Evolutionary conservation across 2,113 vertebrate species (phyloP).

Genomic region (Paratilapia polleni): DNA sequence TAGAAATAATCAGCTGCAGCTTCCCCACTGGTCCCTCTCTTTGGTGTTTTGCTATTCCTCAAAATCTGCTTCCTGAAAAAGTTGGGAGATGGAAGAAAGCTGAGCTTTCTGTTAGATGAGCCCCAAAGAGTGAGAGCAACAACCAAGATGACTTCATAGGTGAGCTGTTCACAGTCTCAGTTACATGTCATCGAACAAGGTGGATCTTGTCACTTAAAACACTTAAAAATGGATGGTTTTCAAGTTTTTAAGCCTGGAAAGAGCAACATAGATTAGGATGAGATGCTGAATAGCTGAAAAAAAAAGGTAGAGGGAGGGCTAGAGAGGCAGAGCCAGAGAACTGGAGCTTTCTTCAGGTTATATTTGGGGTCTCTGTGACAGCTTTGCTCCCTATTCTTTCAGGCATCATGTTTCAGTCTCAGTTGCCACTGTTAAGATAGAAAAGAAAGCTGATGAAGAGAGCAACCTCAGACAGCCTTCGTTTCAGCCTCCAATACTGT

Average conservation of each 20-base stretch:
- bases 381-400: conserved; percentile 48
- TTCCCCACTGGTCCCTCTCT: background rate
- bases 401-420: conserved; percentile 44
- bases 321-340: background rate
- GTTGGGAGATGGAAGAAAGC: conserved; percentile 17
- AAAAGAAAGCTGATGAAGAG: conserved; percentile 44
- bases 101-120: conserved; percentile 5
- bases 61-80: conserved; percentile 20
- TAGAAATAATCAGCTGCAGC: conserved; percentile 23
- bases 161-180: conserved; percentile 27
- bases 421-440: conserved; percentile 32
- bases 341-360: conserved; percentile 49
- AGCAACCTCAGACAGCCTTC: conserved; percentile 35
- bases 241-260: conserved; percentile 34
- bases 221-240: conserved; percentile 22
- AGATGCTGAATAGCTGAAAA: background rate
- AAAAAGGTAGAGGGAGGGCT: background rate
- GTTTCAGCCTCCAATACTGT: conserved; percentile 1
- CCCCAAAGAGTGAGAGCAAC: conserved; percentile 1
- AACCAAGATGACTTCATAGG: conserved; percentile 1
- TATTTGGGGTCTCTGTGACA: conserved; percentile 61
- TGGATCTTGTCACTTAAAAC: conserved; percentile 18
- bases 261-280: background rate
- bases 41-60: conserved; percentile 23
- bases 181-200: background rate